These are phyloP conservation scores for Caenorhabditis sp. DNA, from an alignment of 2,888 invertebrate genomes.

Conservation along the genomic window DNA sequence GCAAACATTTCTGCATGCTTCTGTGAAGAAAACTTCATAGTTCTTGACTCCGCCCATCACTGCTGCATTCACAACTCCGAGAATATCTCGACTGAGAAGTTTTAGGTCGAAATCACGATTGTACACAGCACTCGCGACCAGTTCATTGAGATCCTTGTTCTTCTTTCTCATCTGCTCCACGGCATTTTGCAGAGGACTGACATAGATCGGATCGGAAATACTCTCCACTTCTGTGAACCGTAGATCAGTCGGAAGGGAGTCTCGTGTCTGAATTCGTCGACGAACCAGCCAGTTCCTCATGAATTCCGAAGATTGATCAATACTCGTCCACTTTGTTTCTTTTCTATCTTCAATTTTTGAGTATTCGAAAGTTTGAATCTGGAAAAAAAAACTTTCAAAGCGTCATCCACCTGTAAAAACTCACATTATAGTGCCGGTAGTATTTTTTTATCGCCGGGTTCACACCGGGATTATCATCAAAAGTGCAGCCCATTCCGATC, in stretches of 20 bases:
- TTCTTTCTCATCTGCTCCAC: constrained; percentile 71
- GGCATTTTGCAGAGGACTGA: constrained; percentile 56
- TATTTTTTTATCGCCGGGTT: constrained; percentile 78
- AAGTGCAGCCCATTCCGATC: constrained; percentile 43
- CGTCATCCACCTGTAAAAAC: not conserved
- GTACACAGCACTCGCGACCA: constrained; percentile 24
- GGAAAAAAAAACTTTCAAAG: constrained; percentile 9
- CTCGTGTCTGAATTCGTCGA: constrained; percentile 39
- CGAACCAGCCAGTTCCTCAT: constrained; percentile 75
- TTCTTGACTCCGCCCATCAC: constrained; percentile 74
- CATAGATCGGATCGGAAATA: constrained; percentile 52
- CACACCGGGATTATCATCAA: constrained; percentile 60
- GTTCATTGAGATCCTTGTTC: constrained; percentile 61
- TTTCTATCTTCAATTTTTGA: constrained; percentile 68
- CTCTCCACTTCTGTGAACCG: constrained; percentile 61
- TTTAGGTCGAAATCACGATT: constrained; percentile 63
- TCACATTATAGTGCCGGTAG: constrained; percentile 77
- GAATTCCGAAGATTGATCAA: constrained; percentile 68
- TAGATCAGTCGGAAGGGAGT: constrained; percentile 63
- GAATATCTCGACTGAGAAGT: constrained; percentile 72
- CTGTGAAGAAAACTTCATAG: constrained; percentile 76
- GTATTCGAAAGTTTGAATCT: constrained; percentile 76
- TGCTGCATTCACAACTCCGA: constrained; percentile 76
- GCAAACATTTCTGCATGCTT: constrained; percentile 69
- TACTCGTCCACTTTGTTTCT: constrained; percentile 77